Evolutionary conservation across 2,113 vertebrate species (phyloP), one percentile per base, ranked within the genome.

Genomic region (Noturus placidus): DNA sequence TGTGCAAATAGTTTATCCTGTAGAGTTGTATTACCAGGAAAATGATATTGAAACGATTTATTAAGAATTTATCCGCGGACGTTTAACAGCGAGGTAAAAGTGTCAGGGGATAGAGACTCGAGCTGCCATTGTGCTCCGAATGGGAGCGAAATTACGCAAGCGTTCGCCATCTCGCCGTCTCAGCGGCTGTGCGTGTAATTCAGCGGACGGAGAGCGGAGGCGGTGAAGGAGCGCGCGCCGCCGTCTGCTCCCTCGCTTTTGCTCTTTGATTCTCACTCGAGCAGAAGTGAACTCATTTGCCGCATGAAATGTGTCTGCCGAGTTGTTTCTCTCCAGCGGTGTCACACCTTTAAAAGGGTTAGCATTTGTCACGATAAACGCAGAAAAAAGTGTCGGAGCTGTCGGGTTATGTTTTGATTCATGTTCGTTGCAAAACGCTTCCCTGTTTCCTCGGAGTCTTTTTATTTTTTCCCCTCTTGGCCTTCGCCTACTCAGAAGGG

Each of bases 241-340:
- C 50, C 59, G 76, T 69, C 77, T 81, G 61, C 77, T 80, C 76
- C 14, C 85, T 86, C 63, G 9, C 77, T 80, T 38, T 14, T 30
- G 76, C 85, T 81, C 85, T 86, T 86, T 86, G 61, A 86, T 46
- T 80, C 77, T 70, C 85, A 54, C 85, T 86, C 76, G 63, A 86
- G 85, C 77, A 86, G 85, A 80, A 70, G 77, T 19, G 77, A 86
- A 86, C 77, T 86, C 61, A 86, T 86, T 86, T 67, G 85, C 77
- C 30, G 63, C 78, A 86, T 81, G 77, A 86, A 86, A 14, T 80
- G 77, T 25, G 77, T 22, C 59, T 80, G 85, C 61, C 42, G 85
- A 35, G 67, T 78, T 65, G 42, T 35, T 79, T 67, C 85, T 65
- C 85, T 79, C 74, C 76, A 33, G 74, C 74, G 42, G 56, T 50